A percentile compares a stretch with the other conserved stretches of the same genome.
phyloP scores from a whole-genome alignment of 1,140 invertebrate species.

The Drosophila willistoni region DNA sequence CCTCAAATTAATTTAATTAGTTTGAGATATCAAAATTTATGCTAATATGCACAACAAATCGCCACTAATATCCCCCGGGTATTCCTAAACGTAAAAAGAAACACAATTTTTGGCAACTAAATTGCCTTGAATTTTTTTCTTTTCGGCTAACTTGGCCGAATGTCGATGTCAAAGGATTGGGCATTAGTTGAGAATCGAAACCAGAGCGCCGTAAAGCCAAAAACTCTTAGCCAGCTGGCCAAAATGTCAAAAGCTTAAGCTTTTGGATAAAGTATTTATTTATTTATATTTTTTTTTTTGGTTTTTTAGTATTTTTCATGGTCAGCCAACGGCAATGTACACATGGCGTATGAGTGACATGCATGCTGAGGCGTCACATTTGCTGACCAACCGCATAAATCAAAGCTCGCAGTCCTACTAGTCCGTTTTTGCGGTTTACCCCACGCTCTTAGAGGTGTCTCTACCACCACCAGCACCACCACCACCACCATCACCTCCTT shows the following conservation, averaged over 20 bases:
- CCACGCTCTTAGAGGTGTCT: constrained; percentile 42
- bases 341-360: constrained; percentile 78
- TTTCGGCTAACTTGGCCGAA: constrained; percentile 25
- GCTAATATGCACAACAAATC: constrained; percentile 38
- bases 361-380: constrained; percentile 79
- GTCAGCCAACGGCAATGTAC: constrained; percentile 51
- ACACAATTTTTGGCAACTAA: constrained; percentile 26
- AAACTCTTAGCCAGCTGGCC: constrained; percentile 42
- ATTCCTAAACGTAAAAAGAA: constrained; percentile 7
- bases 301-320: constrained; percentile 51
- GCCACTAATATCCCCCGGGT: constrained; percentile 35
- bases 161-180: constrained; percentile 75
- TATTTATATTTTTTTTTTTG: constrained; percentile 1
- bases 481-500: neutral
- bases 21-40: constrained; percentile 57
- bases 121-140: neutral
- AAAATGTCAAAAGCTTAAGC: constrained; percentile 74
- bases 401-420: constrained; percentile 56
- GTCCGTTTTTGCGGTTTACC: constrained; percentile 18
- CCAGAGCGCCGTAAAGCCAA: constrained; percentile 42
- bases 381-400: constrained; percentile 71
- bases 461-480: neutral
- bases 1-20: constrained; percentile 77
- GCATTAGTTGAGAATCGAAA: constrained; percentile 31
- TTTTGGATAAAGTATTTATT: constrained; percentile 29